Base-by-base conservation (phyloP, 2,888 invertebrate genomes). In the Nasonia oneida region DNA sequence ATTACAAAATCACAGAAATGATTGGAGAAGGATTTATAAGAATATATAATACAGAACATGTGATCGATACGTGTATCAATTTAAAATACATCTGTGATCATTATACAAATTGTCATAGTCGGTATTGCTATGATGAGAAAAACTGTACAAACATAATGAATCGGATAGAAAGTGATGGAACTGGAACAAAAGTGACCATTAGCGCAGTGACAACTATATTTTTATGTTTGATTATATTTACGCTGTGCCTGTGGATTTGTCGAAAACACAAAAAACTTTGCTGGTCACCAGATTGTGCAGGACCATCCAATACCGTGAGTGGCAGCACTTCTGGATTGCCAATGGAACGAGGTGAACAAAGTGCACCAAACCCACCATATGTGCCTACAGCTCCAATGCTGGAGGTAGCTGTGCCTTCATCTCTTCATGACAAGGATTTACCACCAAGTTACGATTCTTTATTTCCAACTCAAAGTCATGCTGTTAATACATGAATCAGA, bases 381-480 rank as follows among this genome's bases (percentile, higher is more conserved):
- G 89, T 91, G 15, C 89, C 93, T 4, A 89, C 93, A 1, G 93
- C 93, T 6, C 93, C 93, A 3, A 92, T 93, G 92, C 85, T 93
- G 18, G 91, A 93, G 87, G 91, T 93, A 1, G 91, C 91, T 1
- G 90, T 92, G 33, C 88, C 93, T 29, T 89, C 93, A 12, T 89
- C 92, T 2, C 92, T 93, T 15, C 92, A 92, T 15, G 94, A 95
- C 88, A 95, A 95, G 89, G 95, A 95, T 91, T 90, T 95, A 83
- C 95, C 95, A 2, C 95, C 95, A 8, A 94, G 95, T 64, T 95
- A 95, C 87, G 95, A 95, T 83, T 94, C 95, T 73, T 90, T 95
- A 77, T 95, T 95, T 89, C 95, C 95, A 2, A 91, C 92, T 86
- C 91, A 90, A 86, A 86, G 90, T 61, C 90, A 90, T 89, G 87